Conservation (phyloP, 2,797 vertebrate species). For the Syncerus caffer region DNA sequence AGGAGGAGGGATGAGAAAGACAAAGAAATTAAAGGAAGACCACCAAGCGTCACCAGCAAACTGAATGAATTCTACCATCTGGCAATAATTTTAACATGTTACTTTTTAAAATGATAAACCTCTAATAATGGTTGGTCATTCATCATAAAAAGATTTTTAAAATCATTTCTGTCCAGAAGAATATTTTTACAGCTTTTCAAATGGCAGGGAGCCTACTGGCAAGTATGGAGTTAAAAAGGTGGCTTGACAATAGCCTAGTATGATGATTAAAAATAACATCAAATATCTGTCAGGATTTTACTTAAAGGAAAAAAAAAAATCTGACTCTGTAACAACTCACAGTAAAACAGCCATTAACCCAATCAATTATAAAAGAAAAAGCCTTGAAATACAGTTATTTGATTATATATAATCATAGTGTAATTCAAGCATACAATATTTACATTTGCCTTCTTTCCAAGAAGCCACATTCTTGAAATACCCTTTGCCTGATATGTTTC, state of each 20-base stretch:
- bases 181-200: conserved; percentile 41
- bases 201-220: conserved; percentile 61
- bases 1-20: neutral
- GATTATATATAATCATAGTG: conserved; percentile 75
- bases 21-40: conserved; percentile 46
- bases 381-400: conserved; percentile 75
- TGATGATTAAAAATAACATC: conserved; percentile 73
- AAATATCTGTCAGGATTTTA: conserved; percentile 71
- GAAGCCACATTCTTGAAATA: conserved; percentile 75
- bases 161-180: neutral
- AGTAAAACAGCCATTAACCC: conserved; percentile 73
- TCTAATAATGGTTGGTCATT: neutral
- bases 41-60: neutral
- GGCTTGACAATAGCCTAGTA: conserved; percentile 58
- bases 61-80: neutral
- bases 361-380: conserved; percentile 76
- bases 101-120: conserved; percentile 29
- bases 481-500: conserved; percentile 71
- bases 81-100: neutral
- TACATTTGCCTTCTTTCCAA: conserved; percentile 73
- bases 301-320: conserved; percentile 46
- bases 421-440: conserved; percentile 73
- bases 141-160: neutral
- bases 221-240: conserved; percentile 75
- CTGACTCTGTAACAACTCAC: conserved; percentile 64